A percentile compares a stretch with the other conserved stretches of the same genome.
Conservation (phyloP, 2,797 vertebrate genomes). For the Crossoptilon crossoptilon region DNA sequence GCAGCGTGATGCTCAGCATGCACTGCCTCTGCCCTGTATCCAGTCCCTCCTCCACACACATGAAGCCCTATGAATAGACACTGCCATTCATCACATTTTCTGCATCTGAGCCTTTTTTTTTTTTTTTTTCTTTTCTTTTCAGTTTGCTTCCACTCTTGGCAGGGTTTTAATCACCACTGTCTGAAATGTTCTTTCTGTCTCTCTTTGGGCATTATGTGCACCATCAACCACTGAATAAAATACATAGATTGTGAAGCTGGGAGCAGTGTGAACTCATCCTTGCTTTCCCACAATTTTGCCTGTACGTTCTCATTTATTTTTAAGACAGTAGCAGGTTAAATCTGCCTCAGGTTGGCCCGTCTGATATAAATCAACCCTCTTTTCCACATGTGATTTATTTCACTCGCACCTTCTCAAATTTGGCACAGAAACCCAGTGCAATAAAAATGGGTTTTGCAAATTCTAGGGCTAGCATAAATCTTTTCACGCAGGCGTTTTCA, state of each 20-base stretch:
- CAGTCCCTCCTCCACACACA: neutral
- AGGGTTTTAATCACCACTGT: neutral
- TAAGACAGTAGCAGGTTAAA: neutral
- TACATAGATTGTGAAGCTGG: neutral
- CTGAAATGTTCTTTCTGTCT: neutral
- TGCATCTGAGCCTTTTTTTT: neutral
- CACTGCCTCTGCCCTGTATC: neutral
- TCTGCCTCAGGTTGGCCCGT: neutral
- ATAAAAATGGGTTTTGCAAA: neutral
- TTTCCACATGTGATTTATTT: neutral
- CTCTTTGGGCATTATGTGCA: neutral
- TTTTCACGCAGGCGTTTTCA: neutral
- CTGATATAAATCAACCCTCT: neutral
- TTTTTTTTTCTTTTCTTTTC: neutral
- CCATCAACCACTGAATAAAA: neutral
- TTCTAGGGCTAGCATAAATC: constrained; percentile 26
- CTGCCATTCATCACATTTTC: neutral
- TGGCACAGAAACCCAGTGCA: neutral
- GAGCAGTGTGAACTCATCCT: neutral
- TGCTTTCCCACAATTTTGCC: neutral
- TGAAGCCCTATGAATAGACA: neutral
- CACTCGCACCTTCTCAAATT: neutral
- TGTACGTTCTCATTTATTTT: neutral
- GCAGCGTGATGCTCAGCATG: neutral
- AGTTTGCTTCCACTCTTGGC: neutral